Base-by-base conservation (phyloP, 2,113 vertebrate genomes). In the Poeciliopsis occidentalis region DNA sequence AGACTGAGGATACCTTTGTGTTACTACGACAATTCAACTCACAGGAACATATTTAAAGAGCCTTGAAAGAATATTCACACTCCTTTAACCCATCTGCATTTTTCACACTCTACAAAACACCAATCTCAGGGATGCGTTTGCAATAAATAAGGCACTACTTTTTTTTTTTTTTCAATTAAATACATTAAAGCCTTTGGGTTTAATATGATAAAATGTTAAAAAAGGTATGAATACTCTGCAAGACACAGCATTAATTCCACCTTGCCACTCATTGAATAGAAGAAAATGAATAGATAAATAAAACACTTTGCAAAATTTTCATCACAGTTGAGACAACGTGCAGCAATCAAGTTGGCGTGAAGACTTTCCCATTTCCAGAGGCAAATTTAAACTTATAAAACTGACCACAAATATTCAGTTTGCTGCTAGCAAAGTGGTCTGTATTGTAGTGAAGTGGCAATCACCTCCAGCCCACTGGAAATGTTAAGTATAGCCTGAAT, bases 401-500 rank as follows among this genome's bases (percentile, higher is more conserved):
- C 60, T 15, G 54, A 79, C 67, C 51, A 68, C 60, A 84, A n/a
- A 22, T 67, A 39, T 54, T 85, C 54, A 71, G 75, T 57, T 72
- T 19, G 12, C 32, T 27, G 54, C 39, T 29, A 1, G 69, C 24
- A 24, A 37, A 32, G 71, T 34, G 54, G 68, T 44, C 47, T 60
- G 85, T 76, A 74, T 64, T 32, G 32, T 60, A 78, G 26, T 83
- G 41, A 83, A 71, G 30, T 34, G 68, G 22, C 71, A 76, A 76
- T 80, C 84, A 80, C 0, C 8, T n/a, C 37, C 60, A 69, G 61
- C 44, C 19, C 62, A 51, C 51, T 44, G 65, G 4, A 76, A 78
- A 73, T 51, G 60, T 60, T 44, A 57, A 69, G 47, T 1, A 54
- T 1, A 62, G 31, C 24, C 19, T 29, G 41, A 47, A 27, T 39